phyloP scores from a whole-genome alignment of 2,888 invertebrate genomes.

The Ichneumon xanthorius region DNA sequence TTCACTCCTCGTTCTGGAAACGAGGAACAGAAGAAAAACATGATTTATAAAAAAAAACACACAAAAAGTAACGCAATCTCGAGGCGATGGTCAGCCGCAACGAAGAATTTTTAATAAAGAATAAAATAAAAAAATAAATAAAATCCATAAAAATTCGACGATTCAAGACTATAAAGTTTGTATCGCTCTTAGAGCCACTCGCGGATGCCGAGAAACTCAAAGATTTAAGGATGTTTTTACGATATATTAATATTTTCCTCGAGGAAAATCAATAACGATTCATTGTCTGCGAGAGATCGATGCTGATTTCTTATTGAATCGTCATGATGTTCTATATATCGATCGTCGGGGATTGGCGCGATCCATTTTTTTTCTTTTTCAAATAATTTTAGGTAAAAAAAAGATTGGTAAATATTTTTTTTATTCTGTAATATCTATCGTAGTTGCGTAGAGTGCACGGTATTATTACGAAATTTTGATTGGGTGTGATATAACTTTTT shows the following conservation, averaged over 20 bases:
- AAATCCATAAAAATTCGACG: slow-evolving; percentile 38
- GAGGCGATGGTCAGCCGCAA: slow-evolving; percentile 35
- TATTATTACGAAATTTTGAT: background rate
- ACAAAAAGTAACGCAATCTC: slow-evolving; percentile 1
- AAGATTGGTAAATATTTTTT: slow-evolving; percentile 31
- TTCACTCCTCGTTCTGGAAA: slow-evolving; percentile 60
- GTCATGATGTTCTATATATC: slow-evolving; percentile 34
- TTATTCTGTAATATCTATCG: background rate
- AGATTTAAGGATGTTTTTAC: slow-evolving; percentile 40
- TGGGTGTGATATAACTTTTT: background rate
- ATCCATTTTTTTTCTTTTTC: slow-evolving; percentile 35
- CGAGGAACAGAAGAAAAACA: slow-evolving; percentile 45
- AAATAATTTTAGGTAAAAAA: slow-evolving; percentile 15
- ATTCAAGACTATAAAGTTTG: slow-evolving; percentile 43
- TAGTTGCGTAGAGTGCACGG: background rate
- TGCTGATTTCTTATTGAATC: slow-evolving; percentile 39
- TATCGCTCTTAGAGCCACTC: slow-evolving; percentile 34
- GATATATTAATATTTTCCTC: slow-evolving; percentile 31
- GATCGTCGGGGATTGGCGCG: slow-evolving; percentile 38
- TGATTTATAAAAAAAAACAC: slow-evolving; percentile 16
- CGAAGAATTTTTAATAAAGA: slow-evolving; percentile 38
- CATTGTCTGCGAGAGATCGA: slow-evolving; percentile 44
- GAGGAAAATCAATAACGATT: slow-evolving; percentile 12
- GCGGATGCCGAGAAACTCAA: background rate
- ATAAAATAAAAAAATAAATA: background rate